Evolutionary conservation across 2,113 vertebrate genomes (phyloP), one percentile per base, ranked within the genome.

Genomic region (Prietella phreatophila): DNA sequence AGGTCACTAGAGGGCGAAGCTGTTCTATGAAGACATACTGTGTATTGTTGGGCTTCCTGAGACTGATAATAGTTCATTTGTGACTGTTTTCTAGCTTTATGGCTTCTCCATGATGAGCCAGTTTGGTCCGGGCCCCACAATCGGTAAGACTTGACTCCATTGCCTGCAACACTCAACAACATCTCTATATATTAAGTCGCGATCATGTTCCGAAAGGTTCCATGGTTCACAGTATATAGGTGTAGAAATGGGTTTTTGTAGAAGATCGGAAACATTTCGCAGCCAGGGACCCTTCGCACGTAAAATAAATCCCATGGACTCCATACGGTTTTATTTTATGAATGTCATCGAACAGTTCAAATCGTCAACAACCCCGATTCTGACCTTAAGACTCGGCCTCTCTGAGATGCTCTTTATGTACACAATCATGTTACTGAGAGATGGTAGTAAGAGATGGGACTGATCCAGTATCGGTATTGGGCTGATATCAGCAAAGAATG

Each of bases 91-190:
- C 42, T 93, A 99, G 98, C 93, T 99, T 10, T 99, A 97, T 82
- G 93, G 97, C 50, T 99, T 99, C 90, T 98, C 98, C 89, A 93
- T 95, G 0, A 86, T 98, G 1, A 98, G 98, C 36, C 93, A 97
- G 93, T 95, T 95, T 0, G 96, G 97, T 84, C 84, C 97, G 1
- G 93, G 94, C 11, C 96, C 93, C 0, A 98, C 97, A 0, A 89
- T 98, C 78, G 97, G 98, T 99, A 87, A 96, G 93, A 88, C 1
- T 61, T 33, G 1, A 22, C 39, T 56, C 79, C 75, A 36, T 65
- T 30, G 25, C 13, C 17, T 20, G 9, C 8, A 69, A 8, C 25
- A 79, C 27, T 69, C n/a, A 36, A 50, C 47, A 10, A 50, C 10
- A 30, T 85, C 47, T 78, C 65, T 67, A 14, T 15, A 58, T n/a